Percentiles rank a stretch among this genome's conserved stretches.
phyloP scores from a whole-genome alignment of 2,888 invertebrate species.

The Acleris emargana region DNA sequence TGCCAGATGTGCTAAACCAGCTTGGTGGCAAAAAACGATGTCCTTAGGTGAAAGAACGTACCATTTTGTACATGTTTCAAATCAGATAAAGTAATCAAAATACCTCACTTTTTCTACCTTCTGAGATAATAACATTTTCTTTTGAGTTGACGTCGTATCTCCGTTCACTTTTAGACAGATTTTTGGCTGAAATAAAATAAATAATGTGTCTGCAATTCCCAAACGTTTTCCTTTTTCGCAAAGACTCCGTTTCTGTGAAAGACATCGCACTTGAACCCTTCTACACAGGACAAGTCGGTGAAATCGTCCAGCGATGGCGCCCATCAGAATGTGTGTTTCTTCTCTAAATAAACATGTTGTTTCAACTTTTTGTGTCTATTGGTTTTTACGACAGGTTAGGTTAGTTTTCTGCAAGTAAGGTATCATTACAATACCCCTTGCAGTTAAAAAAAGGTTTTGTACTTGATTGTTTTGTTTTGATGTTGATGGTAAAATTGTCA shows the following conservation, averaged over 20 bases:
- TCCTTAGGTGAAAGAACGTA: conserved; percentile 13
- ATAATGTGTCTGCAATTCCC: conserved; percentile 54
- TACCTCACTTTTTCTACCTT: too few species aligned
- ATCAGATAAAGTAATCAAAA: too few species aligned
- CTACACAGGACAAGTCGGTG: conserved; percentile 76
- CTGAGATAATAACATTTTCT: too few species aligned
- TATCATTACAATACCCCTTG: conserved; percentile 67
- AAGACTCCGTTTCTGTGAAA: conserved; percentile 24
- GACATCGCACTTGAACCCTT: conserved; percentile 73
- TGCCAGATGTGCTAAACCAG: conserved; percentile 30
- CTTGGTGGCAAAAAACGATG: conserved; percentile 27
- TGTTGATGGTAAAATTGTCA: conserved; percentile 52
- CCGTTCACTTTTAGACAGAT: too few species aligned
- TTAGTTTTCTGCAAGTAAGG: conserved; percentile 55
- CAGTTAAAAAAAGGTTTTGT: conserved; percentile 36
- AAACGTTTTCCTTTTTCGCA: conserved; percentile 1
- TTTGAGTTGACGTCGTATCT: too few species aligned
- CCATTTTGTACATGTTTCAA: not conserved
- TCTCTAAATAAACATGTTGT: conserved; percentile 57
- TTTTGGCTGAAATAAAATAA: too few species aligned
- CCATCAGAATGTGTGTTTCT: conserved; percentile 56
- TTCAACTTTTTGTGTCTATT: conserved; percentile 51
- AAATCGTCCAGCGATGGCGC: conserved; percentile 54
- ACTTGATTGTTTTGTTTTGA: conserved; percentile 44
- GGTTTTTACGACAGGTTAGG: conserved; percentile 16